Percentiles rank a stretch among this genome's conserved stretches.
These are phyloP conservation scores for Drosophila tsacasi DNA, from an alignment of 1,140 invertebrate genomes.

Conservation along the genomic window DNA sequence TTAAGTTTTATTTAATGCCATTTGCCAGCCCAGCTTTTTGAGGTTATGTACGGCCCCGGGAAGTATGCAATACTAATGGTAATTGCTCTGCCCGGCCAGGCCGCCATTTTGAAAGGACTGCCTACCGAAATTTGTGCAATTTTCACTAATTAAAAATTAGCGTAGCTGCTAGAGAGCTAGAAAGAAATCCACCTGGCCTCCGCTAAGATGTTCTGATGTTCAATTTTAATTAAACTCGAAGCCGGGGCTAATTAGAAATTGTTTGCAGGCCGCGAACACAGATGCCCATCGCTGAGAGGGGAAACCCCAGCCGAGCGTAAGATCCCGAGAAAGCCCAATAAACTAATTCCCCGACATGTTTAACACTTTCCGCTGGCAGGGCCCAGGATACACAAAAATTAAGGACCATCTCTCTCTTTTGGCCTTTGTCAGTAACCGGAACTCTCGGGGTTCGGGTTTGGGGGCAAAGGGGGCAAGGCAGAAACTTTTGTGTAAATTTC, in stretches of 20 bases:
- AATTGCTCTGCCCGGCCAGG: slow-evolving; percentile 49
- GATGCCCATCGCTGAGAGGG: slow-evolving; percentile 43
- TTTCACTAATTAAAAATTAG: slow-evolving; percentile 82
- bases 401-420: slow-evolving; percentile 53
- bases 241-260: slow-evolving; percentile 75
- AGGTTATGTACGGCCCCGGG: slow-evolving; percentile 61
- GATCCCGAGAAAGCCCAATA: slow-evolving; percentile 71
- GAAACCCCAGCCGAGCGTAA: slow-evolving; percentile 14
- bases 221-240: slow-evolving; percentile 81
- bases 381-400: slow-evolving; percentile 55
- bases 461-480: slow-evolving; percentile 2
- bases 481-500: slow-evolving; percentile 81
- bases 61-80: slow-evolving; percentile 78
- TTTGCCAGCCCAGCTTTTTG: slow-evolving; percentile 68
- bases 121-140: slow-evolving; percentile 59
- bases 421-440: slow-evolving; percentile 61
- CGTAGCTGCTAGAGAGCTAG: slow-evolving; percentile 22
- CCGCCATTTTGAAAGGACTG: slow-evolving; percentile 67
- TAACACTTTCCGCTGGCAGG: slow-evolving; percentile 77
- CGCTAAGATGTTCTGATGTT: slow-evolving; percentile 36
- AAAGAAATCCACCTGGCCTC: slow-evolving; percentile 70
- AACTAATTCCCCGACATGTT: slow-evolving; percentile 84
- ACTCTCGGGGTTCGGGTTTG: neutral
- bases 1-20: slow-evolving; percentile 84
- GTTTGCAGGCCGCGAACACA: slow-evolving; percentile 60